These are phyloP conservation scores for Andrena cerasifolii DNA, from an alignment of 1,140 invertebrate genomes.

Conservation along the genomic window DNA sequence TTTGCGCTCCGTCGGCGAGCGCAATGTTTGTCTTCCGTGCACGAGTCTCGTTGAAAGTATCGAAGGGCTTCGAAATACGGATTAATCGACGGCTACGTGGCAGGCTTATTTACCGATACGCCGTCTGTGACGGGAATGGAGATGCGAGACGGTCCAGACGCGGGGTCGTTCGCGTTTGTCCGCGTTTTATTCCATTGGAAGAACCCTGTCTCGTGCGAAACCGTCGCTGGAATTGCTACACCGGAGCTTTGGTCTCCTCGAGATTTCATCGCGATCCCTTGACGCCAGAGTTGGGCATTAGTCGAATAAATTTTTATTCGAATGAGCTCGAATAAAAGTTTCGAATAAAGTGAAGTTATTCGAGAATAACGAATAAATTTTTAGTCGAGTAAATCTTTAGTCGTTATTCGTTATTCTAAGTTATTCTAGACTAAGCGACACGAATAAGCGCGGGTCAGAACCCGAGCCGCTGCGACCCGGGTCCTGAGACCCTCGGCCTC, in stretches of 20 bases:
- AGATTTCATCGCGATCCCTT: not conserved
- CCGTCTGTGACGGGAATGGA: slow-evolving; percentile 7
- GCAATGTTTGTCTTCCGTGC: slow-evolving; percentile 49
- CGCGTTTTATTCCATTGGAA: not conserved
- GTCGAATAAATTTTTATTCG: too few relatives aligned
- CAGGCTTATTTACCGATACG: slow-evolving; percentile 16
- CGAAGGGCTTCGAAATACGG: slow-evolving; percentile 38
- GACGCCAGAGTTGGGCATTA: too few relatives aligned
- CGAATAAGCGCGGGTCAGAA: too few relatives aligned
- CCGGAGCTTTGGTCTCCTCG: not conserved
- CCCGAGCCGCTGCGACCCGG: too few relatives aligned
- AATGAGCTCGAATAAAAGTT: too few relatives aligned
- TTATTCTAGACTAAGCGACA: too few relatives aligned
- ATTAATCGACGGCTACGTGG: slow-evolving; percentile 42
- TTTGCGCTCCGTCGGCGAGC: slow-evolving; percentile 49
- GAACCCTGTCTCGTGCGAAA: not conserved
- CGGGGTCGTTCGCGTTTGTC: not conserved
- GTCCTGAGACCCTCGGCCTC: too few relatives aligned
- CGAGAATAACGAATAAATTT: too few relatives aligned
- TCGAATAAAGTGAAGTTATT: too few relatives aligned
- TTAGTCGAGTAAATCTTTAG: too few relatives aligned
- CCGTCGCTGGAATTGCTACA: too few relatives aligned
- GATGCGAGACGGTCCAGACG: not conserved
- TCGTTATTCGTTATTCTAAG: too few relatives aligned
- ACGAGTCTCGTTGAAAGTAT: slow-evolving; percentile 47